A percentile compares a stretch with the other conserved stretches of the same genome.
Evolutionary conservation across 1,140 invertebrate species (phyloP).

Genomic region (Protaetia brevitarsis): DNA sequence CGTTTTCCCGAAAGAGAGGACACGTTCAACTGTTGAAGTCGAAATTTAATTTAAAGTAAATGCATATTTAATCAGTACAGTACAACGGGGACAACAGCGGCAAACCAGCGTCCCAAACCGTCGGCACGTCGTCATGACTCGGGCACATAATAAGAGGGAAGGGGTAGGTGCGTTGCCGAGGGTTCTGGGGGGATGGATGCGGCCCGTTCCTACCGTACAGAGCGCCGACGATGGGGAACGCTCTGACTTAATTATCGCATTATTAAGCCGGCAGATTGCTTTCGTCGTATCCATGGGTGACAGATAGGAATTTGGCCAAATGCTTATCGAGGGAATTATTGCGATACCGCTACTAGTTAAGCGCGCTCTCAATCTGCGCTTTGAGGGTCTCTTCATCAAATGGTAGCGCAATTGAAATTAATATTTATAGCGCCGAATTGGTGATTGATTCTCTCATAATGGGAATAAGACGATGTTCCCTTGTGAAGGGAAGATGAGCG

Average conservation of each 20-base stretch:
- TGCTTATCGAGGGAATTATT: conserved; percentile 22
- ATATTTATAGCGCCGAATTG: too few relatives aligned
- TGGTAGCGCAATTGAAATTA: not conserved
- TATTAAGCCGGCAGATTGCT: conserved; percentile 34
- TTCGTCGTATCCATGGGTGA: conserved; percentile 28
- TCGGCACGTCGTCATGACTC: too few relatives aligned
- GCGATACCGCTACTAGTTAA: conserved; percentile 14
- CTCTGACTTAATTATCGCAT: conserved; percentile 39
- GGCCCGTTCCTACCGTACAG: not conserved
- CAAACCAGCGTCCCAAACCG: too few relatives aligned
- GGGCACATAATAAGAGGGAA: conserved; percentile 5
- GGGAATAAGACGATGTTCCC: too few relatives aligned
- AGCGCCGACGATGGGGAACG: not conserved
- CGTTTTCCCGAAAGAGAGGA: not conserved
- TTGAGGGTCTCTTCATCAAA: not conserved
- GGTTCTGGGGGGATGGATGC: conserved; percentile 1
- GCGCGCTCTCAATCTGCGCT: conserved; percentile 7
- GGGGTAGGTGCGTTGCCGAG: not conserved
- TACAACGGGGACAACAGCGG: conserved; percentile 15
- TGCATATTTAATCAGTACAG: conserved; percentile 27
- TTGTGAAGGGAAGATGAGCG: too few relatives aligned
- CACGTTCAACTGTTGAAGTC: conserved; percentile 2
- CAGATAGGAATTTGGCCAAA: conserved; percentile 29
- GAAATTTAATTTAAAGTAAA: conserved; percentile 26
- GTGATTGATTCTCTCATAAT: too few relatives aligned